phyloP scores from a whole-genome alignment of 2,113 vertebrate genomes.

The Malurus alboscapulatus region DNA sequence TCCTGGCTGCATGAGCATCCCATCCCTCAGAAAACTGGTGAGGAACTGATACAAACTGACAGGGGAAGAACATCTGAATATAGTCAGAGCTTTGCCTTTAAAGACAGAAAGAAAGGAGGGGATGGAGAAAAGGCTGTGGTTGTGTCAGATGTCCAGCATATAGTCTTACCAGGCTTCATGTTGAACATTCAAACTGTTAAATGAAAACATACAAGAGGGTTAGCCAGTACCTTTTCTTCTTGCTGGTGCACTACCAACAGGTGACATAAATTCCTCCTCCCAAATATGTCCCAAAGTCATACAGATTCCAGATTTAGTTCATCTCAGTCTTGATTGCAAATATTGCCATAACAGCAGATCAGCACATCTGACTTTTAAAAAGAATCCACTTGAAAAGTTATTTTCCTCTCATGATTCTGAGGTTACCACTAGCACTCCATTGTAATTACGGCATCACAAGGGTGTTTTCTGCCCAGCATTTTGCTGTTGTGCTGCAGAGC shows the following conservation, averaged over 20 bases:
- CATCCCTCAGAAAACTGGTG: background rate
- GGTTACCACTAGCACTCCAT: background rate
- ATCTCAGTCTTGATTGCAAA: background rate
- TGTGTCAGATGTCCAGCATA: background rate
- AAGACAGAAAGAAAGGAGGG: fast-evolving
- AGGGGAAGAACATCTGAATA: background rate
- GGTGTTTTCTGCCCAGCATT: background rate
- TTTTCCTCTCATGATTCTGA: background rate
- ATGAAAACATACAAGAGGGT: background rate
- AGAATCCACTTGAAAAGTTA: background rate
- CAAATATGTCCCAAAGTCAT: background rate
- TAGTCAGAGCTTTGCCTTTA: background rate
- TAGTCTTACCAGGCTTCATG: background rate
- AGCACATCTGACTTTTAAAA: background rate
- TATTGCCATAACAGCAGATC: background rate
- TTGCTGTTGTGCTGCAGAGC: background rate
- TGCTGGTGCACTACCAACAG: background rate
- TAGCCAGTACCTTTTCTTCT: background rate
- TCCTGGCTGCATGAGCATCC: background rate
- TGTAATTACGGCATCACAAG: background rate
- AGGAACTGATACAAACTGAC: background rate
- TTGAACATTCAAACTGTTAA: background rate
- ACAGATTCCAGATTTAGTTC: background rate
- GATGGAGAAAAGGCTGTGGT: fast-evolving
- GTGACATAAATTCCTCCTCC: background rate